These are phyloP conservation scores for Mythimna pallens DNA, from an alignment of 2,888 invertebrate genomes.

Conservation along the genomic window DNA sequence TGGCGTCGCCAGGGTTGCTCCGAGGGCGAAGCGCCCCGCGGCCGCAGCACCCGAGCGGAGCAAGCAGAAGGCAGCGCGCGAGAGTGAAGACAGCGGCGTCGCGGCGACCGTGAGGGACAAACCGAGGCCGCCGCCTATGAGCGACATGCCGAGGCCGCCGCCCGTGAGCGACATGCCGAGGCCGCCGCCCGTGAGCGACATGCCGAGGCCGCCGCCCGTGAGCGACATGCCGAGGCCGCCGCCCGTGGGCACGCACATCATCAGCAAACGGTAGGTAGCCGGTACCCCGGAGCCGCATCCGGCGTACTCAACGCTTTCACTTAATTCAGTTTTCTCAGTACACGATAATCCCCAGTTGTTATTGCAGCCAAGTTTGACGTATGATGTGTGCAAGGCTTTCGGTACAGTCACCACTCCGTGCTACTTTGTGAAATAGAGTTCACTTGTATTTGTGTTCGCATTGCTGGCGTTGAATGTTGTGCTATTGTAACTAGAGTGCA, in stretches of 20 bases:
- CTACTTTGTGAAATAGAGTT: background rate
- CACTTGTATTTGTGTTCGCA: too few species aligned
- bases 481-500: background rate
- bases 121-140: background rate
- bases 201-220: background rate
- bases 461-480: background rate
- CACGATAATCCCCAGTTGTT: background rate
- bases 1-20: background rate
- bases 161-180: background rate
- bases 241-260: conserved; percentile 7
- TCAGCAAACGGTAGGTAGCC: conserved; percentile 42
- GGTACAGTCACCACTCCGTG: background rate
- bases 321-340: background rate
- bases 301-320: background rate
- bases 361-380: background rate
- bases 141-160: background rate
- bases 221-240: background rate
- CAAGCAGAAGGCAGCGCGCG: background rate
- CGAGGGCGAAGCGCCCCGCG: background rate
- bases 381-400: conserved; percentile 7
- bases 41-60: background rate
- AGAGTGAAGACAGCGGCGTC: background rate
- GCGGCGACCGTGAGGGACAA: background rate
- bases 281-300: background rate
- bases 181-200: background rate